Base-by-base conservation (phyloP, 2,888 invertebrate genomes). In the Iphiclides podalirius region DNA sequence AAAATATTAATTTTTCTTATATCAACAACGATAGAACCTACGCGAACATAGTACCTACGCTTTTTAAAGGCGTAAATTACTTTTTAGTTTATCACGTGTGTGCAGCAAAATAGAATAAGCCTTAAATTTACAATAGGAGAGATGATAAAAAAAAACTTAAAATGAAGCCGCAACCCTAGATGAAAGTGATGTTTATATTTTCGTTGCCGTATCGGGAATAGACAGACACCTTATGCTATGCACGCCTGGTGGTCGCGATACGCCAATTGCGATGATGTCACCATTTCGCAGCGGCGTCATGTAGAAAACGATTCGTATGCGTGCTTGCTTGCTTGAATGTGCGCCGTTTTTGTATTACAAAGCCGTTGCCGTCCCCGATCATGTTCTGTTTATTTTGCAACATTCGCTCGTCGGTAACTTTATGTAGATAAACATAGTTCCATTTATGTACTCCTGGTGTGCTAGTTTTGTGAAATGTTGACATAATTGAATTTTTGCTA, bases 191-290 rank as follows among this genome's bases (percentile, higher is more conserved):
- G 79, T 80, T 82, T 80, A 80, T 67, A 75, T 67, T 66, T n/a
- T 45, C 15, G 59, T 48, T 47, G 40, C 76, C 76, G 65, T 80
- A 80, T 79, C 74, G 60, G 70, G 67, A 63, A 57, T 52, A 59
- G 59, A 59, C 60, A 59, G 59, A 59, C 60, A 70, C 64, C 64
- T 75, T 73, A 73, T 63, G 72, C 70, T 70, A 71, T 79, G 70
- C 80, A 57, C 59, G 67, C 79, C 73, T 75, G 83, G 84, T 84
- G 83, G 84, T 84, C 83, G 64, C 55, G 60, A 67, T 67, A 64
- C 54, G 57, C 58, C 54, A 57, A 66, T 63, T 59, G 53, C 63
- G 72, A 68, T 83, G 81, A 83, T 77, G 77, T 81, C 84, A 83
- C 66, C 66, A 55, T 66, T 70, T 66, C 61, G 68, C 63, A 63